Conservation (phyloP, 2,113 vertebrate species). For the Entomyzon cyanotis region DNA sequence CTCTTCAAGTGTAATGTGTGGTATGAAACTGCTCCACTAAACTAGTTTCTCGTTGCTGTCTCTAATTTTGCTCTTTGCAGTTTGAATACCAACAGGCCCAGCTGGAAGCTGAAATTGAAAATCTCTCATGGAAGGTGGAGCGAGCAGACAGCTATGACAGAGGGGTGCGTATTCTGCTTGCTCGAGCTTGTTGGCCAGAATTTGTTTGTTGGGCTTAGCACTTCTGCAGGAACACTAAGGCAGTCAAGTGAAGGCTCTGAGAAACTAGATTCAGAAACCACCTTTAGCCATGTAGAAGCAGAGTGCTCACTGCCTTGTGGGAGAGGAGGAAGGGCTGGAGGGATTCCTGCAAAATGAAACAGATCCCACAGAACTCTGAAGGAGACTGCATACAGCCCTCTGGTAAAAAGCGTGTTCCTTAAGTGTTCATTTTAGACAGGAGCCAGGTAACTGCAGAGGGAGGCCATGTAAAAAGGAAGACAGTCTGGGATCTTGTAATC, state of each 20-base stretch:
- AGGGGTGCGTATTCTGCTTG: constrained; percentile 79
- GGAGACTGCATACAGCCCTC: neutral
- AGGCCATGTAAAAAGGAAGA: neutral
- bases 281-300: neutral
- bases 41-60: neutral
- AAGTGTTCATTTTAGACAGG: neutral
- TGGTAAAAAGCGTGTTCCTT: neutral
- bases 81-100: constrained; percentile 99
- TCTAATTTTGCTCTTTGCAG: constrained; percentile 67
- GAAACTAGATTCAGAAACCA: neutral
- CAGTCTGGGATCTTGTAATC: neutral
- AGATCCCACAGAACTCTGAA: neutral
- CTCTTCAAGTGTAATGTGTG: neutral
- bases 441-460: neutral
- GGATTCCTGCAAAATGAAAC: neutral
- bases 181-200: neutral
- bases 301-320: neutral
- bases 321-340: neutral
- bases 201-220: neutral
- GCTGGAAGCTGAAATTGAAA: constrained; percentile 98
- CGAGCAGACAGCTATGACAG: constrained; percentile 96
- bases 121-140: constrained; percentile 98
- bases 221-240: neutral
- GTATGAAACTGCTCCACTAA: constrained; percentile 1
- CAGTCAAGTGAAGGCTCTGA: neutral